Conservation (phyloP, 92 coral and sea anemone genomes). For the Paramuricea clavata region DNA sequence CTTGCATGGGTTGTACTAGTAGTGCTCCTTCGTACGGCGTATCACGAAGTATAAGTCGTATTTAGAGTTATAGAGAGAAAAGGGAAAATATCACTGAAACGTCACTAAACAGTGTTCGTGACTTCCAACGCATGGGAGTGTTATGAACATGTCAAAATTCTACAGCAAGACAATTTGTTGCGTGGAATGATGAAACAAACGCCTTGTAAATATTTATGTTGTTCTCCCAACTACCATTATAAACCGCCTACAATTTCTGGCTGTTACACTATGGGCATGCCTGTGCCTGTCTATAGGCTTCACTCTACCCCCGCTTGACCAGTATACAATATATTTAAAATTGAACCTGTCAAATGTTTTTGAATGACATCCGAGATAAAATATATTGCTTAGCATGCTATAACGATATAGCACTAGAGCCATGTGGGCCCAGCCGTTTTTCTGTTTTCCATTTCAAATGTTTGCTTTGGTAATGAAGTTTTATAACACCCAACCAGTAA, state of each 20-base stretch:
- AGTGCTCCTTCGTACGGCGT: neutral
- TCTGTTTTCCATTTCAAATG: neutral
- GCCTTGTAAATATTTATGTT: neutral
- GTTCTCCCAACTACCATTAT: neutral
- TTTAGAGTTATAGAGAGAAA: neutral
- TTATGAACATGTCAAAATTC: neutral
- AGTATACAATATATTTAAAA: too few relatives aligned
- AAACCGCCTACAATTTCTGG: neutral
- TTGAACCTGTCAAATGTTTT: neutral
- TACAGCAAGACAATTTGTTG: neutral
- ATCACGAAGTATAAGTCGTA: neutral
- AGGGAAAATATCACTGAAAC: neutral
- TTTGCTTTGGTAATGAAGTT: neutral
- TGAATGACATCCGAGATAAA: neutral
- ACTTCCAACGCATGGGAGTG: neutral
- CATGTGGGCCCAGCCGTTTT: neutral
- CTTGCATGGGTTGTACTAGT: neutral
- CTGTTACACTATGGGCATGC: neutral
- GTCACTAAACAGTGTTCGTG: neutral
- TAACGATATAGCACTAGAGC: neutral
- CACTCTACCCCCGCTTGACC: neutral
- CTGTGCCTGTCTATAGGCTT: neutral
- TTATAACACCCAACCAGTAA: neutral
- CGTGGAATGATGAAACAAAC: neutral
- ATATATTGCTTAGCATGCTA: neutral